Conservation (phyloP, 2,113 vertebrate genomes). For the Corythaeola cristata region DNA sequence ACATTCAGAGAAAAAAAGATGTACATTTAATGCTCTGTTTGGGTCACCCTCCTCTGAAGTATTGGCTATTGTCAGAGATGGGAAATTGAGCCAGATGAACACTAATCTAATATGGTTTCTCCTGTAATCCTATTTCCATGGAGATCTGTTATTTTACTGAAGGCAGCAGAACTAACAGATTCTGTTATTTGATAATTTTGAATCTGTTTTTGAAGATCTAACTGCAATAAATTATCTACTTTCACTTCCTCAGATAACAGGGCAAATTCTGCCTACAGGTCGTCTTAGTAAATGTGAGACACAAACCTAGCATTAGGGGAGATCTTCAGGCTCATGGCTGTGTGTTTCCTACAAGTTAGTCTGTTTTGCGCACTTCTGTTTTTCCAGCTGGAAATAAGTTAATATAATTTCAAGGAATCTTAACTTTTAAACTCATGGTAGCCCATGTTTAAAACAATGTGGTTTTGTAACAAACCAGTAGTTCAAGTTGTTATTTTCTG, state of each 20-base stretch:
- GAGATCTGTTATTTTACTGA: constrained; percentile 56
- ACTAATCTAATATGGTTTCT: constrained; percentile 42
- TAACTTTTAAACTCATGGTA: neutral
- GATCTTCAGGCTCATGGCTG: neutral
- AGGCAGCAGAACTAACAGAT: constrained; percentile 51
- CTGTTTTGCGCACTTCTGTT: neutral
- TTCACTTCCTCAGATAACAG: constrained; percentile 31
- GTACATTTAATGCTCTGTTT: neutral
- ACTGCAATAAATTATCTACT: constrained; percentile 20
- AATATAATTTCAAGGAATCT: neutral
- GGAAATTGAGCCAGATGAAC: constrained; percentile 41
- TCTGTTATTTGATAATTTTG: constrained; percentile 58
- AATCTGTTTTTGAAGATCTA: constrained; percentile 48
- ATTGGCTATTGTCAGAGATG: constrained; percentile 32
- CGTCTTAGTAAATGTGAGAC: neutral
- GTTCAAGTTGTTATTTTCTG: neutral
- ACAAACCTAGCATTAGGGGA: neutral
- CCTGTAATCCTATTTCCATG: constrained; percentile 52
- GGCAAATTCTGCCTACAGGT: neutral
- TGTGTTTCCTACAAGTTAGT: neutral
- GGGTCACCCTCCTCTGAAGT: neutral
- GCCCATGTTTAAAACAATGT: neutral
- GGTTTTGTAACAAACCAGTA: neutral
- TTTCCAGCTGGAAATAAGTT: neutral
- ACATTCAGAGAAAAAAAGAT: neutral